Evolutionary conservation across 2,888 invertebrate species (phyloP), one percentile per base, ranked within the genome.

Genomic region (Athetis lepigone): DNA sequence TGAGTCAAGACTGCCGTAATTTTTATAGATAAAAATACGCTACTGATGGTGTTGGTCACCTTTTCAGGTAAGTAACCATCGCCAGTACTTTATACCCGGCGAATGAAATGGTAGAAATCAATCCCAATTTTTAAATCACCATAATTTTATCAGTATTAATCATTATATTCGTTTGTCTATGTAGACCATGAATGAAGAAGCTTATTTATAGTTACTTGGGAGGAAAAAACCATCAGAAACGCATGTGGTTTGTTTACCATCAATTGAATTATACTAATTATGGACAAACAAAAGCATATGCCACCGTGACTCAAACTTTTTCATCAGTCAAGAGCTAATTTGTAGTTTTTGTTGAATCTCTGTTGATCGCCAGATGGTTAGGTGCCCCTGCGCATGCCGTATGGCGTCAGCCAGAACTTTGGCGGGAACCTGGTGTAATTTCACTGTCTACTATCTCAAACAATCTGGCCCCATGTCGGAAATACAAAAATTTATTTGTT

Each of bases 211-310:
- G 11, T 2, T 29, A 33, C 11, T 13, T 13, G 13, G 13, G 13
- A 13, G 11, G 13, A 45, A 47, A 50, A 65, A 59, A 21, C 13
- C 45, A 25, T n/a, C 11, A 29, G 46, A 16, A 51, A 46, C 50
- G 29, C 66, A 70, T 49, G 19, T 69, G 65, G 69, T 65, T 70
- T 70, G 45, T 51, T 71, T 66, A 61, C 40, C 65, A 59, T 61
- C 70, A 86, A 84, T 85, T 61, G 76, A 88, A 88, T 88, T 88
- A 85, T 75, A 85, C 83, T 84, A 90, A 90, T 91, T 90, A 86
- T 64, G 80, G 66, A 71, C 83, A 87, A 90, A 87, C 85, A 85
- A 86, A 87, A 85, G 86, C 92, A 92, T 92, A 92, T 92, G 92
- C 88, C 88, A 91, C 92, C 90, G 86, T 92, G 91, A 89, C 90